Base-by-base conservation (phyloP, 2,888 invertebrate species). In the Pollenia angustigena region DNA sequence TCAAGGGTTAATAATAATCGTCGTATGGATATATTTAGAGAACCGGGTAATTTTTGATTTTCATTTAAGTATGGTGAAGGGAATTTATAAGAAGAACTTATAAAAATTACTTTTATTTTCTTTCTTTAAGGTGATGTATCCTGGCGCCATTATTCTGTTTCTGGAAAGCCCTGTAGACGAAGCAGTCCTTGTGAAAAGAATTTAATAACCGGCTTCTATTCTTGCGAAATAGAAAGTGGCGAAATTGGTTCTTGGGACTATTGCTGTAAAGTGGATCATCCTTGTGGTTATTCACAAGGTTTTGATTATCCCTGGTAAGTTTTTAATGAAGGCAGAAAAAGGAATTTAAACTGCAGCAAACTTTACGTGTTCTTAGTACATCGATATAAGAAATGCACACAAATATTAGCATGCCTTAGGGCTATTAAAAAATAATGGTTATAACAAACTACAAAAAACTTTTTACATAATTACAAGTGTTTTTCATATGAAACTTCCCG, bases 211-310 rank as follows among this genome's bases (percentile, higher is more conserved):
- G 97, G 97, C 0, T 97, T 97, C 90, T 97, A 97, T 96, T 96
- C 96, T 16, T 97, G 97, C 89, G 97, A 97, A 89, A 95, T 96
- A 0, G 97, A 97, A 88, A 96, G 96, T 0, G 94, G 95, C 0
- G 96, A 95, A 89, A 92, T 94, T 89, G 96, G 96, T 9, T 94
- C 95, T 1, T 97, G 97, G 97, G 97, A 97, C 91, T 97, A 97
- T 90, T 97, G 97, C 91, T 97, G 97, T 90, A 95, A 96, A 42
- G 96, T 97, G 0, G 95, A 96, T 50, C 97, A 97, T 91, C 95
- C 96, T 72, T 97, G 97, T 91, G 97, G 97, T 1, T 97, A 96
- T 91, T 97, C 97, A 42, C 95, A 96, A 91, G 97, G 97, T 85
- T 96, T 96, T 90, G 94, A 95, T 80, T 97, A 97, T 91, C 97